Percentiles rank a stretch among this genome's conserved stretches.
Evolutionary conservation across 2,888 invertebrate species (phyloP).

Genomic region (Torymus aiolomorphi): DNA sequence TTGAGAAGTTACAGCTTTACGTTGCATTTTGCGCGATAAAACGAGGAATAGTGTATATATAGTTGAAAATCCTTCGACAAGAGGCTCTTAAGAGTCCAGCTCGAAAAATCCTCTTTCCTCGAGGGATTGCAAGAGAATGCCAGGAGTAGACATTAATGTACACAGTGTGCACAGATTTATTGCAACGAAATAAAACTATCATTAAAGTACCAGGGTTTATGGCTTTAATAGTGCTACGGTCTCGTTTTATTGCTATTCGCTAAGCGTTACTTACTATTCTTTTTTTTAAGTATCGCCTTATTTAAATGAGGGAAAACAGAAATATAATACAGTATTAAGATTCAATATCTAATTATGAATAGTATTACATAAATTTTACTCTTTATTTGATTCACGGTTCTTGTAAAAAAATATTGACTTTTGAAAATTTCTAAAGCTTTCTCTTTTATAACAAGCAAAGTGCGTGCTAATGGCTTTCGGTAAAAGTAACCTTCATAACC

Average conservation of each 20-base stretch:
- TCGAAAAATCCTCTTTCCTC: constrained; percentile 20
- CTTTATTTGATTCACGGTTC: too few species aligned
- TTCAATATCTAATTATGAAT: neutral
- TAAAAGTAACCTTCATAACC: too few species aligned
- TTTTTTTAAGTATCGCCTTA: too few species aligned
- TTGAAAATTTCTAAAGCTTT: too few species aligned
- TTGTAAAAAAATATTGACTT: too few species aligned
- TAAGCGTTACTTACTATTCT: too few species aligned
- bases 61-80: constrained; percentile 26
- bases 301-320: neutral
- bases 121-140: constrained; percentile 4
- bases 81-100: constrained; percentile 8
- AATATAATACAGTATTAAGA: neutral
- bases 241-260: neutral
- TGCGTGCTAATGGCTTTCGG: too few species aligned
- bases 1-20: too few species aligned
- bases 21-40: too few species aligned
- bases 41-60: constrained; percentile 69
- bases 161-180: constrained; percentile 22
- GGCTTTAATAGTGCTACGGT: neutral
- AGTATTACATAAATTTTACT: too few species aligned
- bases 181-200: constrained; percentile 1
- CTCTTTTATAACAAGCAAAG: too few species aligned
- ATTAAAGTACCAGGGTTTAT: neutral
- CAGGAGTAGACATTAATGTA: neutral